These are phyloP conservation scores for Scomber japonicus DNA, from an alignment of 2,113 vertebrate species.

Conservation along the genomic window DNA sequence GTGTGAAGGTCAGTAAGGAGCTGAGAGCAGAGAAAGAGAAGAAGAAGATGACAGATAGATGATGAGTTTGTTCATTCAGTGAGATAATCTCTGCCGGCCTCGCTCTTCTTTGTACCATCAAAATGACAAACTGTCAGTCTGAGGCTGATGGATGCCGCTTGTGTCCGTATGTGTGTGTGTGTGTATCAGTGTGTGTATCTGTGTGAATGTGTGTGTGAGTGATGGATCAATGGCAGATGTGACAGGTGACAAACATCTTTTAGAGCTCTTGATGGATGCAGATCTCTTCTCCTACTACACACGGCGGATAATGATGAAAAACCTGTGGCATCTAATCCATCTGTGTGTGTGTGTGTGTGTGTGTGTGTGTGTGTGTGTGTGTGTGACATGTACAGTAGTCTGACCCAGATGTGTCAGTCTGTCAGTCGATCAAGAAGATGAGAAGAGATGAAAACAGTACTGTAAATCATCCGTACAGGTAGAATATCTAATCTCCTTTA, in stretches of 20 bases:
- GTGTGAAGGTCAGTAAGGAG: slow-evolving; percentile 13
- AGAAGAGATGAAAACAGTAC: not conserved
- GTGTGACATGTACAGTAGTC: not conserved
- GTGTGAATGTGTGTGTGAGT: not conserved
- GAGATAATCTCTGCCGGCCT: not conserved
- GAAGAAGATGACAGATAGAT: not conserved
- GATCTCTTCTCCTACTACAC: not conserved
- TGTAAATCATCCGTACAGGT: not conserved
- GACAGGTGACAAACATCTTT: slow-evolving; percentile 11
- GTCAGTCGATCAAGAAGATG: too few relatives aligned
- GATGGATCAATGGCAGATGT: slow-evolving; percentile 10
- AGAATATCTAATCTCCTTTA: not conserved
- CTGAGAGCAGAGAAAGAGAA: not conserved
- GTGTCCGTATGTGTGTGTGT: not conserved
- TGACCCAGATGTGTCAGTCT: slow-evolving; percentile 47
- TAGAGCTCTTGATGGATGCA: not conserved
- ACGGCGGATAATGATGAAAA: not conserved
- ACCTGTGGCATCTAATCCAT: not conserved
- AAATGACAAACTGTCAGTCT: not conserved
- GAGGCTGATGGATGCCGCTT: slow-evolving; percentile 17
- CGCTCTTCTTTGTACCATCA: not conserved
- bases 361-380: too few relatives aligned
- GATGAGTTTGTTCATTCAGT: not conserved
- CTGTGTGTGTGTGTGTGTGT: too few relatives aligned
- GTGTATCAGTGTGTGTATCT: too few relatives aligned